A percentile compares a stretch with the other conserved stretches of the same genome.
Evolutionary conservation across 1,140 invertebrate genomes (phyloP).

Genomic region (Heliconius congener): DNA sequence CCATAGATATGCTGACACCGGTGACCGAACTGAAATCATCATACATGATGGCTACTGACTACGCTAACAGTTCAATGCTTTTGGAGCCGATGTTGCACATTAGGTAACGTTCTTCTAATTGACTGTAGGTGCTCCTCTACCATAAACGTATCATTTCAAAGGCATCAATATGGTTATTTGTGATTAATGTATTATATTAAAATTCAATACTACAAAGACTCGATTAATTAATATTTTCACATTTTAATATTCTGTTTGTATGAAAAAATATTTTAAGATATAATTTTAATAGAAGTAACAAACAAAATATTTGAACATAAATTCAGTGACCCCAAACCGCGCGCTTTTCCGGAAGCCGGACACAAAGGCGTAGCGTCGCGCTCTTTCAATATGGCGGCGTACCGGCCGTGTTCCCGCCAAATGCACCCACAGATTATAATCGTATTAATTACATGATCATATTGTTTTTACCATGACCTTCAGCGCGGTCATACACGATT

Average conservation of each 20-base stretch:
- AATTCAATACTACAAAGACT: neutral
- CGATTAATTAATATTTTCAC: neutral
- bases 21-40: constrained; percentile 60
- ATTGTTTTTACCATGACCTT: constrained; percentile 69
- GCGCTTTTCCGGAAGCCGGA: constrained; percentile 70
- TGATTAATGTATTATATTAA: too few species aligned
- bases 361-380: constrained; percentile 53
- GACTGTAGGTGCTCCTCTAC: neutral
- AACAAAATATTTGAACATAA: constrained; percentile 26
- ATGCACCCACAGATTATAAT: constrained; percentile 42
- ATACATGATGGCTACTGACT: constrained; percentile 16
- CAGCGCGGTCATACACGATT: constrained; percentile 61
- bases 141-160: neutral
- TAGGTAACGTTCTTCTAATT: neutral
- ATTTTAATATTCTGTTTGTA: neutral
- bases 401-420: constrained; percentile 37
- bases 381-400: constrained; percentile 51
- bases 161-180: too few species aligned
- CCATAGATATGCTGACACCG: constrained; percentile 62
- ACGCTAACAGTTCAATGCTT: constrained; percentile 18
- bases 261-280: neutral
- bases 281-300: neutral
- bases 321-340: constrained; percentile 68
- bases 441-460: constrained; percentile 61
- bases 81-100: neutral